These are phyloP conservation scores for Atrichornis clamosus DNA, from an alignment of 2,113 vertebrate genomes.

Conservation along the genomic window DNA sequence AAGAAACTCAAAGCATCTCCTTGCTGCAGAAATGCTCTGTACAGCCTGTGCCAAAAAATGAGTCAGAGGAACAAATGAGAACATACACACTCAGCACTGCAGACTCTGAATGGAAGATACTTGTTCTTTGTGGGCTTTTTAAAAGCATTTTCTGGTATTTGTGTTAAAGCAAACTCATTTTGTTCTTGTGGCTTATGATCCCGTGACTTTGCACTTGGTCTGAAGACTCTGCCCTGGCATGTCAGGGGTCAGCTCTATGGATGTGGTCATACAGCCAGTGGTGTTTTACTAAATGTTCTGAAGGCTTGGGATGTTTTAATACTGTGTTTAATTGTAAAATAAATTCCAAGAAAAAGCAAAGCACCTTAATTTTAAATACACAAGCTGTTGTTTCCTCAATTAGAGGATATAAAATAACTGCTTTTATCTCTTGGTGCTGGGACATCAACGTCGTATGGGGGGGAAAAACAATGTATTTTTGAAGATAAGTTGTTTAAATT, in stretches of 20 bases:
- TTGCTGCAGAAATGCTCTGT: background rate
- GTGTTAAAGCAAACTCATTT: background rate
- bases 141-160: background rate
- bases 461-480: background rate
- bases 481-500: background rate
- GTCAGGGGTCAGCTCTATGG: background rate
- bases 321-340: background rate
- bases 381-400: background rate
- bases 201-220: background rate
- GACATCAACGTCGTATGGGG: background rate
- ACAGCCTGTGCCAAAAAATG: slow-evolving; percentile 32
- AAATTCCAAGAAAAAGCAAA: background rate
- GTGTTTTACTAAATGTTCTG: background rate
- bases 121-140: slow-evolving; percentile 6
- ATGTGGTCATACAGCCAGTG: background rate
- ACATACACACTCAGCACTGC: slow-evolving; percentile 24
- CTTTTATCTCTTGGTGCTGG: background rate
- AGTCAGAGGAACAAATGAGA: slow-evolving; percentile 62
- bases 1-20: slow-evolving; percentile 29
- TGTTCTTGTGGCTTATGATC: background rate
- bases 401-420: background rate
- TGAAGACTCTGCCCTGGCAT: background rate
- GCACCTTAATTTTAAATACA: background rate
- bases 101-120: background rate
- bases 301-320: background rate